These are phyloP conservation scores for Myocastor coypus DNA, from an alignment of 2,113 vertebrate species.

Conservation along the genomic window DNA sequence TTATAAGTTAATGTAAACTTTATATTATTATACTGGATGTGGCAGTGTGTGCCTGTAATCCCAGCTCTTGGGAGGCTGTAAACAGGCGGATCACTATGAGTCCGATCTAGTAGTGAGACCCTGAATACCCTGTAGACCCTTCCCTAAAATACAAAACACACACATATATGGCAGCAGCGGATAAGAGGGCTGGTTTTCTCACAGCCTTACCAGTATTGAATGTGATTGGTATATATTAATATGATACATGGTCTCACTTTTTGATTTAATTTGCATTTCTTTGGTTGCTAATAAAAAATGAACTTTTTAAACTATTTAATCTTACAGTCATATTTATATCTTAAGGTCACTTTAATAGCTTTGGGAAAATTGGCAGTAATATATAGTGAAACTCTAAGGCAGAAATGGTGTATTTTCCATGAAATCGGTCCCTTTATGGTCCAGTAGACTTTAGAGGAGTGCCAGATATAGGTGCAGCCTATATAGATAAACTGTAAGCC, in stretches of 20 bases:
- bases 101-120: no score
- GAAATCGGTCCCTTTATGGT: not conserved
- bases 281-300: not conserved
- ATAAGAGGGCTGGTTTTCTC: not conserved
- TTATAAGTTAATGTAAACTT: not conserved
- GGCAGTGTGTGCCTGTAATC: no score
- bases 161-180: not conserved
- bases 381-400: not conserved
- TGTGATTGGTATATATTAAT: not conserved
- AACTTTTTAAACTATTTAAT: conserved; percentile 12
- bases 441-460: not conserved
- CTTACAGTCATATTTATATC: not conserved
- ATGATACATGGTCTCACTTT: not conserved
- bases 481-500: not conserved
- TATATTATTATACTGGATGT: no score
- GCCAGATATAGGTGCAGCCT: not conserved
- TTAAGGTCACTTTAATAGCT: not conserved
- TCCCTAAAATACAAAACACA: no score
- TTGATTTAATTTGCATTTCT: conserved; percentile 39
- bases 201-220: not conserved
- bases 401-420: not conserved
- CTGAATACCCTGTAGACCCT: no score
- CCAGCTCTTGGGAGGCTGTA: no score
- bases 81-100: no score
- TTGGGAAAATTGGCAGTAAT: not conserved